Base-by-base conservation (phyloP, 2,797 vertebrate species). In the Mastacembelus armatus region DNA sequence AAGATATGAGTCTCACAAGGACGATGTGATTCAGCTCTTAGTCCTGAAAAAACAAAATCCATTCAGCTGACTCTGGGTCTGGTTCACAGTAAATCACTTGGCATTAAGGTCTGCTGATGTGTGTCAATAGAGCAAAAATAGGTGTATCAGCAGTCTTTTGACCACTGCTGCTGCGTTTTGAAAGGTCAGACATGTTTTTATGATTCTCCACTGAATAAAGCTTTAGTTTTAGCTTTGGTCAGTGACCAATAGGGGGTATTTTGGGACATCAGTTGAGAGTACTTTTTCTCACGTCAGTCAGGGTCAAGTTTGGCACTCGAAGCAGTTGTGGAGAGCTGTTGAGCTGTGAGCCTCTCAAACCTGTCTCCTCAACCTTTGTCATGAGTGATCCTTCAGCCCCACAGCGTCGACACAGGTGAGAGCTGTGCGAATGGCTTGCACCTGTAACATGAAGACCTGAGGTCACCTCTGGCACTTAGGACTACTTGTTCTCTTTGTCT, bases 391-490 rank as follows among this genome's bases (percentile, higher is more conserved):
- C 71, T 70, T 24, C 29, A 66, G 45, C 68, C 67, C 65, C 5
- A 21, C 11, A 16, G 64, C 69, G 56, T 70, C 54, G 33, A 35
- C 10, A 0, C 77, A 86, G 82, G 77, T 81, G 77, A 85, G 79
- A 80, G 57, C 50, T 16, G 10, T 9, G 39, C 54, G 12, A 44
- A 29, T 47, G 10, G 61, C 77, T 68, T 51, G 56, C 81, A 85
- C 80, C 85, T 90, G 86, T 78, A 84, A 81, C 63, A 69, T 26
- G 78, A 88, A 79, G 61, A 87, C 64, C 45, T 70, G 50, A 80
- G 84, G 83, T 84, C 87, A 82, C 63, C 65, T 74, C 63, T 19
- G 44, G 65, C 78, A 69, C 70, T 77, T 65, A 70, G 66, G 63
- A 78, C 45, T 75, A 58, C 70, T 82, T 77, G 59, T 75, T 69